A percentile compares a stretch with the other conserved stretches of the same genome.
Conservation (phyloP, 23 tunicate genomes). For the Styela clava region DNA sequence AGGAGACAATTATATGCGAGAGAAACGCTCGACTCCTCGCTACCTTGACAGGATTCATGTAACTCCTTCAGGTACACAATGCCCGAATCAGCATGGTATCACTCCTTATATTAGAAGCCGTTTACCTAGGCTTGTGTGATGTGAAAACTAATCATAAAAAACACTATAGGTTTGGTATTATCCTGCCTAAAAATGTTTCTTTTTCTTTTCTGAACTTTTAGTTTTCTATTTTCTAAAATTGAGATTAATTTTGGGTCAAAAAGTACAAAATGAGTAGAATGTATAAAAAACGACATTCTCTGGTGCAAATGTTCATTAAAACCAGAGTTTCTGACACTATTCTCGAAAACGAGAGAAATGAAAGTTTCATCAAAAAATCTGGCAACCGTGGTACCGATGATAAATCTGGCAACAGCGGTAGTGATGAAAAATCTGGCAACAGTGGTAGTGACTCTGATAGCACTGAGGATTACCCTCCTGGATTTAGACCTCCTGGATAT, state of each 20-base stretch:
- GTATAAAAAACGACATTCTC: slow-evolving; percentile 36
- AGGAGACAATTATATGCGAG: too few relatives aligned
- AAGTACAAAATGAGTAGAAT: slow-evolving; percentile 5
- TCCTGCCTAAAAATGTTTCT: too few relatives aligned
- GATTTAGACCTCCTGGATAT: slow-evolving; percentile 26
- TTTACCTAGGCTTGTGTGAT: too few relatives aligned
- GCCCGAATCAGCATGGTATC: too few relatives aligned
- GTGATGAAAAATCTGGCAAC: neutral
- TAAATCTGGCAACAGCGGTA: neutral
- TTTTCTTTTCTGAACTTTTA: too few relatives aligned
- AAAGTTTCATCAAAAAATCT: neutral
- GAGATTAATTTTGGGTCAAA: neutral
- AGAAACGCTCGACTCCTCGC: too few relatives aligned
- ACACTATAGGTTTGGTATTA: too few relatives aligned
- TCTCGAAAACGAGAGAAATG: slow-evolving; percentile 7
- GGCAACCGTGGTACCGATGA: neutral
- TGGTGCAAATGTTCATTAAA: slow-evolving; percentile 23
- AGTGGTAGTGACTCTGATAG: neutral
- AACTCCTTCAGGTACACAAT: too few relatives aligned
- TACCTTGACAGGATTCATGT: too few relatives aligned
- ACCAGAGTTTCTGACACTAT: slow-evolving; percentile 13
- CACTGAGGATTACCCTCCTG: slow-evolving; percentile 21
- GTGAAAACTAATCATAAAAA: too few relatives aligned
- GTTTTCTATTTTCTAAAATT: too few relatives aligned
- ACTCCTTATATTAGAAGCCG: too few relatives aligned